phyloP scores from a whole-genome alignment of 2,797 vertebrate species.

The Cynodonichthys magdalenae region DNA sequence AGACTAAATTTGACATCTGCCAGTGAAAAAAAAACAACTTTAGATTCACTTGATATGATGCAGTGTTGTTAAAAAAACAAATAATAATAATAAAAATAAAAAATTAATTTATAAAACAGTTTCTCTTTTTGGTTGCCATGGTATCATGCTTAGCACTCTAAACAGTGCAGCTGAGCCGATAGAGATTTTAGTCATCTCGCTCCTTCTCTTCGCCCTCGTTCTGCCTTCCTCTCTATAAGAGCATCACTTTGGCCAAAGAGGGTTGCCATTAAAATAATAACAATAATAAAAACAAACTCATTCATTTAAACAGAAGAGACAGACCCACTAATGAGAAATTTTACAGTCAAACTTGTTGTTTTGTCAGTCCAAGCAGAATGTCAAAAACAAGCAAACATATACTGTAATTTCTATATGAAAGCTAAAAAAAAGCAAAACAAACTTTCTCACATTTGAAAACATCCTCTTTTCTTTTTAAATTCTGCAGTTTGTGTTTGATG shows the following conservation, averaged over 20 bases:
- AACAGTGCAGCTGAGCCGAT: constrained; percentile 75
- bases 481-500: constrained; percentile 4
- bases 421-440: not conserved
- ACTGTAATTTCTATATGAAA: constrained; percentile 43
- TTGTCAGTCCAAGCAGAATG: too few species aligned
- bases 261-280: constrained; percentile 26
- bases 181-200: constrained; percentile 72
- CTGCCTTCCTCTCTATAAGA: constrained; percentile 45
- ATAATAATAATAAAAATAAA: constrained; percentile 15
- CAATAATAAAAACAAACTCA: too few species aligned
- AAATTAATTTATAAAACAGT: constrained; percentile 41
- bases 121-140: constrained; percentile 80
- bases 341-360: too few species aligned
- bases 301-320: too few species aligned
- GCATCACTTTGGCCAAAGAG: constrained; percentile 35
- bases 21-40: constrained; percentile 2
- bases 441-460: constrained; percentile 33
- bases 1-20: not conserved
- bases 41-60: constrained; percentile 51
- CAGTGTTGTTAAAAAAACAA: constrained; percentile 48
- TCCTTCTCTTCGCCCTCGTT: constrained; percentile 50
- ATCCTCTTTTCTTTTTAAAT: not conserved
- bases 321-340: too few species aligned
- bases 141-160: constrained; percentile 72
- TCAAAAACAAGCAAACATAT: constrained; percentile 21